Percentiles rank a stretch among this genome's conserved stretches.
Evolutionary conservation across 2,797 vertebrate genomes (phyloP).

Genomic region (Rhynchotus rufescens): DNA sequence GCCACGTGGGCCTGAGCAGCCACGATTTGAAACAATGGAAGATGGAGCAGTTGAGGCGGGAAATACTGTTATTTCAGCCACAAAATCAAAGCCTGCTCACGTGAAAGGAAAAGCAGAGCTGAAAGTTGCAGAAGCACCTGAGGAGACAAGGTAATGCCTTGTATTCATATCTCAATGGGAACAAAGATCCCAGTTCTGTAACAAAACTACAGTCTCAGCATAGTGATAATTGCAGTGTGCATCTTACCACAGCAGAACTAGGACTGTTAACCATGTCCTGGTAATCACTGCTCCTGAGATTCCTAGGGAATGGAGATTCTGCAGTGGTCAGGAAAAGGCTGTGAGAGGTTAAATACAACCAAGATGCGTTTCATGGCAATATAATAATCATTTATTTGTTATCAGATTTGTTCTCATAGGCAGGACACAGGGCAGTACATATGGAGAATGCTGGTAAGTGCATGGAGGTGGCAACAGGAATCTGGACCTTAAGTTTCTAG

Average conservation of each 20-base stretch:
- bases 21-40: neutral
- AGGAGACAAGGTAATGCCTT: neutral
- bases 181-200: neutral
- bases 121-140: neutral
- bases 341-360: neutral
- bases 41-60: neutral
- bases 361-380: neutral
- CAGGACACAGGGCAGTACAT: neutral
- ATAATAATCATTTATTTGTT: slow-evolving; percentile 11
- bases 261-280: neutral
- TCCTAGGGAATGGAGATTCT: neutral
- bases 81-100: neutral
- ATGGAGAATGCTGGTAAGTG: neutral
- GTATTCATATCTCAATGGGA: neutral
- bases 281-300: neutral
- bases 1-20: neutral
- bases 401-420: neutral
- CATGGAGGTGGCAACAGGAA: neutral
- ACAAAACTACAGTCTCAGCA: neutral
- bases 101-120: neutral
- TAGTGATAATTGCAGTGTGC: neutral
- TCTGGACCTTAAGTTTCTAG: neutral
- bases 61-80: neutral
- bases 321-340: neutral
- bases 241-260: neutral